phyloP scores from a whole-genome alignment of 2,113 vertebrate genomes.

The Chrysemys picta region DNA sequence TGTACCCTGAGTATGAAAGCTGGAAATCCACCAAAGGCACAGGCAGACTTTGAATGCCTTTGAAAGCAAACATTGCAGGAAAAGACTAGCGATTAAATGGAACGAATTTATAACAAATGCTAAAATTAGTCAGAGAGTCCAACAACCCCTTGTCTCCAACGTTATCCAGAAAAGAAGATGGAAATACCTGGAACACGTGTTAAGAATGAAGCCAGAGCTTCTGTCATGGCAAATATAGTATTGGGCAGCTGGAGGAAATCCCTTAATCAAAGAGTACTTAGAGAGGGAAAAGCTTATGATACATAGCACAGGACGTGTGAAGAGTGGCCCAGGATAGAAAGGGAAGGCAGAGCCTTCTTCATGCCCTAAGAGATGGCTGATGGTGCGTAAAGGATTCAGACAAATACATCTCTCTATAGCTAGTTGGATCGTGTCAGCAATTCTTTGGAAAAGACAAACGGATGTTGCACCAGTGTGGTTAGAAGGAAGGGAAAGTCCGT shows the following conservation, averaged over 20 bases:
- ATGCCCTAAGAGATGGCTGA: rapidly evolving
- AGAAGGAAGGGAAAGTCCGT: background rate
- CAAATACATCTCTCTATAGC: background rate
- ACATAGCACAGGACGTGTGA: background rate
- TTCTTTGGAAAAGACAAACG: background rate
- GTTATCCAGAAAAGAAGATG: background rate
- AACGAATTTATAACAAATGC: background rate
- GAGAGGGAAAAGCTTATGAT: background rate
- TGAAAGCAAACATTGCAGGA: background rate
- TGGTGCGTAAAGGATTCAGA: background rate
- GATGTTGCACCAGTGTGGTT: background rate
- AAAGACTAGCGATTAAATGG: background rate
- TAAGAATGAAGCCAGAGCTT: background rate
- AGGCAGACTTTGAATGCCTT: background rate
- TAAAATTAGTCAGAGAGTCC: background rate
- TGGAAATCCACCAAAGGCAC: background rate
- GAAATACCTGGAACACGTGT: background rate
- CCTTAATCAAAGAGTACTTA: background rate
- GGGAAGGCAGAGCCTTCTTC: background rate
- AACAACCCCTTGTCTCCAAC: background rate
- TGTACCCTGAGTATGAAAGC: background rate
- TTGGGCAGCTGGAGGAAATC: background rate
- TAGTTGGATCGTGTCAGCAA: background rate
- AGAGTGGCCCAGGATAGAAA: background rate
- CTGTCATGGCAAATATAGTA: background rate